These are phyloP conservation scores for Xenops minutus DNA, from an alignment of 2,797 vertebrate genomes.

Conservation along the genomic window DNA sequence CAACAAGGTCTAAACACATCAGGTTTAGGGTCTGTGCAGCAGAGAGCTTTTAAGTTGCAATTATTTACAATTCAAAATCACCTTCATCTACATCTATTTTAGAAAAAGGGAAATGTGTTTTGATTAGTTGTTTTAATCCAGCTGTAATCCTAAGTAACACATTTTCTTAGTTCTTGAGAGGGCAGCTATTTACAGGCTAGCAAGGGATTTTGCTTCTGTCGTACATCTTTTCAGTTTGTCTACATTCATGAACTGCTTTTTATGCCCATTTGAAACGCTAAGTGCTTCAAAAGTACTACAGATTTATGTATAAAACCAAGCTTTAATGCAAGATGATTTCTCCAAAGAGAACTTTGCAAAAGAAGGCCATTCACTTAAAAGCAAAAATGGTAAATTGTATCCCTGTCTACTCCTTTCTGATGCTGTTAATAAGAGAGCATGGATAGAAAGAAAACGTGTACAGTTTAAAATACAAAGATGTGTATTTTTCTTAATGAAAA, in stretches of 20 bases:
- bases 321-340: neutral
- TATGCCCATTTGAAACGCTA: neutral
- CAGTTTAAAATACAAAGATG: neutral
- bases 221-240: neutral
- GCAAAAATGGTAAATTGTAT: neutral
- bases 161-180: neutral
- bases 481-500: neutral
- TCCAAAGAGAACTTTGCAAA: neutral
- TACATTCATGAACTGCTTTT: neutral
- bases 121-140: slow-evolving; percentile 7
- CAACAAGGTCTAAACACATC: neutral
- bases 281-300: neutral
- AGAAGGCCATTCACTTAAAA: neutral
- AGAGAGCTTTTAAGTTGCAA: neutral
- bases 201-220: neutral
- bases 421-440: neutral
- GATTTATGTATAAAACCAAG: neutral
- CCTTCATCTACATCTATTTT: neutral
- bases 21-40: neutral
- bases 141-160: neutral
- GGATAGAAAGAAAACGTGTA: neutral
- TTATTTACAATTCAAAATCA: slow-evolving; percentile 20
- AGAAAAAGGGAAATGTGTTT: neutral
- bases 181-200: neutral
- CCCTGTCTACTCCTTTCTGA: neutral